These are phyloP conservation scores for Apogon talboti DNA, from an alignment of 2,797 vertebrate genomes.

Conservation along the genomic window DNA sequence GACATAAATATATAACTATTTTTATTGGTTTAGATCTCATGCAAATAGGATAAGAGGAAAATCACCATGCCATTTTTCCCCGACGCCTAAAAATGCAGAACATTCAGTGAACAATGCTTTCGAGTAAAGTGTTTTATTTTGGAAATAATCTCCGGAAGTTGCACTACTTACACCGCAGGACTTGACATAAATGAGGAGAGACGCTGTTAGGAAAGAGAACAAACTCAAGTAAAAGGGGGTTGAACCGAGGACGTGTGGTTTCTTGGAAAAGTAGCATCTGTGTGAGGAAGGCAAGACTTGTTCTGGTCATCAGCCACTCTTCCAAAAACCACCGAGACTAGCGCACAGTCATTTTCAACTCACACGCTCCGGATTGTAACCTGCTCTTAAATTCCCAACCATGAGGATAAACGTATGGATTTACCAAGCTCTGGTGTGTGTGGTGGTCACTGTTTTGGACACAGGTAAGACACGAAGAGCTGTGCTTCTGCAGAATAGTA, in stretches of 20 bases:
- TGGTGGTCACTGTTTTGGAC: slow-evolving; percentile 67
- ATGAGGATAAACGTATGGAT: slow-evolving; percentile 85
- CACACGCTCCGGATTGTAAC: slow-evolving; percentile 53
- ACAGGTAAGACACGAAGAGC: slow-evolving; percentile 72
- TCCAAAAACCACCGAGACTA: slow-evolving; percentile 27
- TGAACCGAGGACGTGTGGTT: slow-evolving; percentile 88
- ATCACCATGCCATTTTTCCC: no score
- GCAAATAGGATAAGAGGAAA: no score
- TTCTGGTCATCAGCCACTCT: slow-evolving; percentile 50
- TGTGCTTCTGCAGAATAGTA: not conserved
- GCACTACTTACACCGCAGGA: not conserved
- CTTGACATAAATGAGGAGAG: slow-evolving; percentile 64
- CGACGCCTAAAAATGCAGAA: not conserved
- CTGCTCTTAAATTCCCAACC: slow-evolving; percentile 42
- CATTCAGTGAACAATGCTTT: not conserved
- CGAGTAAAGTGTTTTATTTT: slow-evolving; percentile 49
- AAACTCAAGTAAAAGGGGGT: slow-evolving; percentile 72
- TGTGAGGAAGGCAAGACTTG: slow-evolving; percentile 50
- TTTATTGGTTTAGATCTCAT: no score
- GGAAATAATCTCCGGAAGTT: slow-evolving; percentile 52
- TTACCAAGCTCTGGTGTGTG: slow-evolving; percentile 83
- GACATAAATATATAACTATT: no score
- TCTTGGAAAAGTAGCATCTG: slow-evolving; percentile 86
- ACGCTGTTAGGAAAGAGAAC: slow-evolving; percentile 66
- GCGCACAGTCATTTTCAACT: slow-evolving; percentile 11